phyloP scores from a whole-genome alignment of 2,888 invertebrate genomes.

The Anthophora plumipes region DNA sequence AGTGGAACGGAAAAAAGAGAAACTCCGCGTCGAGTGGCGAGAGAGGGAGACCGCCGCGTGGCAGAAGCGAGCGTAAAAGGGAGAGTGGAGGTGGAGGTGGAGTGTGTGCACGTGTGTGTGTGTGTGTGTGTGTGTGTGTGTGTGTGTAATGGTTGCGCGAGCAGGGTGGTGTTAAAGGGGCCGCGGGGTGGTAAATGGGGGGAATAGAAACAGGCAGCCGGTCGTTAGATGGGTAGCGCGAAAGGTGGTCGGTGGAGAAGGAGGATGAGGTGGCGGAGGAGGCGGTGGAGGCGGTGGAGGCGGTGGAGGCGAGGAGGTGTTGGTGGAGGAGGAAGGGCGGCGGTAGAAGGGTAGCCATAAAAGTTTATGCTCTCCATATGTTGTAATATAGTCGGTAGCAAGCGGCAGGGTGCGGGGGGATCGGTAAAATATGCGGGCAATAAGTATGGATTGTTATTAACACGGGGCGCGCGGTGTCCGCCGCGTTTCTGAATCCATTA shows the following conservation, averaged over 20 bases:
- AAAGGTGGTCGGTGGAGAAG: slow-evolving; percentile 65
- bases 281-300: slow-evolving; percentile 65
- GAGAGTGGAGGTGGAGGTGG: slow-evolving; percentile 44
- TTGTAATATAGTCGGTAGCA: slow-evolving; percentile 84
- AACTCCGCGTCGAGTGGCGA: not conserved
- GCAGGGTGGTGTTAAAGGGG: slow-evolving; percentile 18
- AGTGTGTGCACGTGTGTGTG: not conserved
- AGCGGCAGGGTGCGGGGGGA: slow-evolving; percentile 82
- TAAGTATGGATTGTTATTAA: slow-evolving; percentile 85
- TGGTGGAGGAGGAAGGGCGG: slow-evolving; percentile 69
- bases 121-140: not conserved
- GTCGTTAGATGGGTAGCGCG: slow-evolving; percentile 63
- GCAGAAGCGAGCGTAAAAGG: slow-evolving; percentile 29
- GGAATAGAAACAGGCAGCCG: slow-evolving; percentile 68
- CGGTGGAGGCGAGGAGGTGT: slow-evolving; percentile 54
- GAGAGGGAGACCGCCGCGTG: slow-evolving; percentile 8
- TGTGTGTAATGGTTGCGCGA: slow-evolving; percentile 33
- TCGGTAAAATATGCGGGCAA: slow-evolving; percentile 85
- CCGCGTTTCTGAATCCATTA: slow-evolving; percentile 85
- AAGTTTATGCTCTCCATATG: slow-evolving; percentile 85
- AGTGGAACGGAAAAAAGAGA: slow-evolving; percentile 1
- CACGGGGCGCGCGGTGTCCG: slow-evolving; percentile 84
- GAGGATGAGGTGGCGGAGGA: slow-evolving; percentile 63
- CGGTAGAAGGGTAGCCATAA: slow-evolving; percentile 84
- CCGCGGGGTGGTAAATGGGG: slow-evolving; percentile 45